A percentile compares a stretch with the other conserved stretches of the same genome.
Conservation (phyloP, 2,797 vertebrate species). For the Pseudochaenichthys georgianus region DNA sequence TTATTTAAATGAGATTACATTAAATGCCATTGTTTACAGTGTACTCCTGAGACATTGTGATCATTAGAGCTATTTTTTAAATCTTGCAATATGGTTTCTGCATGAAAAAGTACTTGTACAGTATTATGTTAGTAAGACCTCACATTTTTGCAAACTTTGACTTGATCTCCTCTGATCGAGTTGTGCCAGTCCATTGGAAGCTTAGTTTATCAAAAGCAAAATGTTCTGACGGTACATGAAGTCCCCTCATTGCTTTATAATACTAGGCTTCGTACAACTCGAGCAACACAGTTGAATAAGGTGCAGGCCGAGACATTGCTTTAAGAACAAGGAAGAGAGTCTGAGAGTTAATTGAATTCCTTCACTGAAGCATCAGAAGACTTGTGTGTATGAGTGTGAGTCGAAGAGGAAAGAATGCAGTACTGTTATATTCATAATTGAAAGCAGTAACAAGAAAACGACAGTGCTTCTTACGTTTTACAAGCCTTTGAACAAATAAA, state of each 20-base stretch:
- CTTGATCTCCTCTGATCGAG: neutral
- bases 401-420: conserved; percentile 19
- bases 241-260: conserved; percentile 52
- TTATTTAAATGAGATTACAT: neutral
- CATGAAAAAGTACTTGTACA: neutral
- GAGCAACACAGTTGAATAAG: conserved; percentile 25
- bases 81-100: neutral
- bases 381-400: conserved; percentile 25
- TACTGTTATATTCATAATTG: conserved; percentile 59
- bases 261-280: conserved; percentile 29
- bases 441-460: conserved; percentile 64
- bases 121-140: neutral
- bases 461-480: conserved; percentile 54
- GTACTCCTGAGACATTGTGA: neutral
- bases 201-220: conserved; percentile 46
- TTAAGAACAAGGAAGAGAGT: conserved; percentile 51
- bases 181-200: conserved; percentile 18
- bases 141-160: neutral
- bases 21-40: neutral
- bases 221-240: conserved; percentile 32
- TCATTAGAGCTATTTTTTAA: neutral
- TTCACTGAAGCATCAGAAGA: conserved; percentile 51
- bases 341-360: conserved; percentile 51
- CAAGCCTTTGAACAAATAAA: conserved; percentile 63
- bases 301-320: conserved; percentile 20